Evolutionary conservation across 2,888 invertebrate genomes (phyloP), one percentile per base, ranked within the genome.

Genomic region (Chaitophorus viminalis): DNA sequence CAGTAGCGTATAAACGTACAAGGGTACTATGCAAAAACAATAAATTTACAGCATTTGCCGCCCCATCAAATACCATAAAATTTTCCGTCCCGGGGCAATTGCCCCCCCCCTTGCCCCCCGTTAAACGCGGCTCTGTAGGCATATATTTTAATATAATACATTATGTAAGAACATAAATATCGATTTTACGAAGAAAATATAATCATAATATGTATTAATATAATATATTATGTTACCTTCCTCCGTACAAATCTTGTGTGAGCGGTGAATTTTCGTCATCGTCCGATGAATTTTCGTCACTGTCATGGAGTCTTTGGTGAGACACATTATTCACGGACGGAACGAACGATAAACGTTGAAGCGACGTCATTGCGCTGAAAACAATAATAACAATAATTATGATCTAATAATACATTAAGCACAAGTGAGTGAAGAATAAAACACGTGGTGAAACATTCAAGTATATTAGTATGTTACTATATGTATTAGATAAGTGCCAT

Each of bases 251-350:
- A 91, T 97, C 96, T 91, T 96, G 95, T 89, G 95, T 95, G 91
- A 97, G 94, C 89, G 97, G 97, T 89, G 96, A 94, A 91, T 95
- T 95, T 92, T 97, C 97, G 91, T 97, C 97, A 92, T 97, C 97
- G 92, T 96, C 96, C 70, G 96, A 95, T 91, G 94, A 94, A 92
- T 96, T 95, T 90, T 94, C 92, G 79, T 92, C 91, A 82, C 90
- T 90, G 88, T 90, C 90, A 39, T 87, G 87, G 18, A 87, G 87
- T 46, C 87, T 87, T 17, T 87, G 87, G 29, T 87, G 87, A 25
- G 87, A 87, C 79, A 87, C 60, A 25, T 87, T 87, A n/a, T 87
- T 87, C 60, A 87, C 87, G 33, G 87, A 87, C 31, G 78, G 87
- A 29, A 87, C 87, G n/a, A 87, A 87, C 36, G 87, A 87, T 81